phyloP scores from a whole-genome alignment of 2,888 invertebrate genomes.

The Plutella xylostella region DNA sequence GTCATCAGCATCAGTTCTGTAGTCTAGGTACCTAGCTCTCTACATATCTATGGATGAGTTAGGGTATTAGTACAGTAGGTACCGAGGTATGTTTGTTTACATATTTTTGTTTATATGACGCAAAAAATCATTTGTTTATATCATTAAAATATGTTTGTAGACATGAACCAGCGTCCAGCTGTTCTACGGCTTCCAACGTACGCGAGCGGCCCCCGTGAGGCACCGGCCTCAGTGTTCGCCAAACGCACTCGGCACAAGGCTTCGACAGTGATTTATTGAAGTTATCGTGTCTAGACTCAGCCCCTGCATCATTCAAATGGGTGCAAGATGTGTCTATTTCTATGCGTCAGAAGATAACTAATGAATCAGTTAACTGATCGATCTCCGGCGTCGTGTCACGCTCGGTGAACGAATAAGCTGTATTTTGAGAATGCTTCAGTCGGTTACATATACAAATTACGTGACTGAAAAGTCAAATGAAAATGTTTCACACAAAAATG shows the following conservation, averaged over 20 bases:
- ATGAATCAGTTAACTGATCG: slow-evolving; percentile 2
- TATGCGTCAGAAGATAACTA: slow-evolving; percentile 24
- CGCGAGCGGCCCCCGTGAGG: not conserved
- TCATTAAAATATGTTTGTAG: not conserved
- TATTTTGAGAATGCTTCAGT: not conserved
- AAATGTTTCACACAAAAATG: slow-evolving; percentile 21
- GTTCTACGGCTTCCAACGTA: not conserved
- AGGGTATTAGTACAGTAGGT: not conserved
- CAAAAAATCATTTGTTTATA: not conserved
- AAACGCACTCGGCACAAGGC: slow-evolving; percentile 19
- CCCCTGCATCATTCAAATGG: slow-evolving; percentile 30
- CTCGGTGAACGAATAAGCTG: not conserved
- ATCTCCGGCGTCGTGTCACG: not conserved
- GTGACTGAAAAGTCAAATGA: no score
- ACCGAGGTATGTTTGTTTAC: slow-evolving; percentile 38
- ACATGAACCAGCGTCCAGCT: not conserved
- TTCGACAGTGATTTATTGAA: slow-evolving; percentile 45
- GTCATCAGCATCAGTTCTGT: no score
- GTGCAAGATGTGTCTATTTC: slow-evolving; percentile 26
- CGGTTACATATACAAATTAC: slow-evolving; percentile 1
- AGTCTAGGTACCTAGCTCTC: no score
- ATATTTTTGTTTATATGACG: not conserved
- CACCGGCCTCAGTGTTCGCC: not conserved
- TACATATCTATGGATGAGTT: no score
- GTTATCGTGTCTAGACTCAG: slow-evolving; percentile 33